A percentile compares a stretch with the other conserved stretches of the same genome.
These are phyloP conservation scores for Eristalis pertinax DNA, from an alignment of 2,888 invertebrate species.

Conservation along the genomic window DNA sequence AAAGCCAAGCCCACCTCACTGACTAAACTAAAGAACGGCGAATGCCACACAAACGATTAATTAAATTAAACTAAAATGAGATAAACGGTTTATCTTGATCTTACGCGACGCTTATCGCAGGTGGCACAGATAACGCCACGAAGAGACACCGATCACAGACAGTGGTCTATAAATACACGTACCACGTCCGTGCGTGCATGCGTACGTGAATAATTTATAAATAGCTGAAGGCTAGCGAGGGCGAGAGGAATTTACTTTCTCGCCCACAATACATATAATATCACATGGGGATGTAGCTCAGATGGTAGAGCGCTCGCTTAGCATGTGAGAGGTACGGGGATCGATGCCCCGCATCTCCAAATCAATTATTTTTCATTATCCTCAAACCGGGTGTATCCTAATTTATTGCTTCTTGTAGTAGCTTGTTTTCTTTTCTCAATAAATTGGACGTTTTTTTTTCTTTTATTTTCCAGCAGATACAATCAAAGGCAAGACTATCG, in stretches of 20 bases:
- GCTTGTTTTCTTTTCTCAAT: not conserved
- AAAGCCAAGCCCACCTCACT: no score
- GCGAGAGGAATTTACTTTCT: not conserved
- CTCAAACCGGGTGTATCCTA: not conserved
- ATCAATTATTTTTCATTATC: not conserved
- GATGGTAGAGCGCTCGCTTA: conserved; percentile 81
- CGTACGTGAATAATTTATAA: not conserved
- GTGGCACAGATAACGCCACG: not conserved
- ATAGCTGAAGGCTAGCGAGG: not conserved
- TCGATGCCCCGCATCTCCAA: conserved; percentile 81
- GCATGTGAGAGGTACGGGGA: conserved; percentile 80
- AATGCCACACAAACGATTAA: not conserved
- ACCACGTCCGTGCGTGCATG: not conserved
- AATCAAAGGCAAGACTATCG: not conserved
- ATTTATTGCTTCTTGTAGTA: no score
- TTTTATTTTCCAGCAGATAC: conserved; percentile 13
- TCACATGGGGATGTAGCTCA: conserved; percentile 81
- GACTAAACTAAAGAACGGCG: not conserved
- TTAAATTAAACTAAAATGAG: no score
- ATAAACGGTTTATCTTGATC: not conserved
- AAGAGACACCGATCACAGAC: not conserved
- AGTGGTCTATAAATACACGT: not conserved
- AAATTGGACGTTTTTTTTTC: not conserved
- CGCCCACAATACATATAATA: not conserved
- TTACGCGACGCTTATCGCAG: not conserved